Conservation (phyloP, 2,113 vertebrate species). For the Lota lota region DNA sequence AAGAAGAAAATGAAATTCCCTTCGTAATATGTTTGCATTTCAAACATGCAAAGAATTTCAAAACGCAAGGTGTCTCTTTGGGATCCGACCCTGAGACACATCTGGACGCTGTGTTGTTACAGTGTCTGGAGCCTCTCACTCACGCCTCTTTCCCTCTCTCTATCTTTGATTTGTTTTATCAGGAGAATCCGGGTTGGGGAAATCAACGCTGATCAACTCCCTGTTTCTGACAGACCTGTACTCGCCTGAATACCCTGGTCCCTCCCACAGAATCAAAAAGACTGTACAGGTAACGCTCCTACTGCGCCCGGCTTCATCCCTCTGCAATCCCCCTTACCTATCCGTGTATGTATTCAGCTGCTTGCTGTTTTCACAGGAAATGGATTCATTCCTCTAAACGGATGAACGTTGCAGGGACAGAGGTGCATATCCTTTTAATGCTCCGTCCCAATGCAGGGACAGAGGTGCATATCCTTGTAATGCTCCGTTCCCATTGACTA, state of each 20-base stretch:
- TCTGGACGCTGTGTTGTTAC: constrained; percentile 36
- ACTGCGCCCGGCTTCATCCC: neutral
- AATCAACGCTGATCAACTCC: constrained; percentile 97
- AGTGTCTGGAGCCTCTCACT: constrained; percentile 11
- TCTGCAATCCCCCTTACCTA: neutral
- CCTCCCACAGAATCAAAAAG: constrained; percentile 96
- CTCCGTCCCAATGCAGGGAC: neutral
- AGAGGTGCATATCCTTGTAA: neutral
- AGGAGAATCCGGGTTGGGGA: constrained; percentile 96
- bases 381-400: too few species aligned
- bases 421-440: neutral
- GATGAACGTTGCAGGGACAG: too few species aligned
- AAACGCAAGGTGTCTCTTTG: neutral
- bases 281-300: constrained; percentile 84
- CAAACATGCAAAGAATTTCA: constrained; percentile 41
- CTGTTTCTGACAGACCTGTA: constrained; percentile 96
- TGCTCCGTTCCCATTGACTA: neutral
- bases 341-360: neutral
- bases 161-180: constrained; percentile 27
- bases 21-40: constrained; percentile 15
- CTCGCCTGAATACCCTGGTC: constrained; percentile 91
- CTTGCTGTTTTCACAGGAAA: neutral
- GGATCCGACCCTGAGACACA: constrained; percentile 24
- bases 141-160: constrained; percentile 24
- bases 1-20: constrained; percentile 26